phyloP scores from a whole-genome alignment of 2,797 vertebrate species.

The Champsocephalus esox region DNA sequence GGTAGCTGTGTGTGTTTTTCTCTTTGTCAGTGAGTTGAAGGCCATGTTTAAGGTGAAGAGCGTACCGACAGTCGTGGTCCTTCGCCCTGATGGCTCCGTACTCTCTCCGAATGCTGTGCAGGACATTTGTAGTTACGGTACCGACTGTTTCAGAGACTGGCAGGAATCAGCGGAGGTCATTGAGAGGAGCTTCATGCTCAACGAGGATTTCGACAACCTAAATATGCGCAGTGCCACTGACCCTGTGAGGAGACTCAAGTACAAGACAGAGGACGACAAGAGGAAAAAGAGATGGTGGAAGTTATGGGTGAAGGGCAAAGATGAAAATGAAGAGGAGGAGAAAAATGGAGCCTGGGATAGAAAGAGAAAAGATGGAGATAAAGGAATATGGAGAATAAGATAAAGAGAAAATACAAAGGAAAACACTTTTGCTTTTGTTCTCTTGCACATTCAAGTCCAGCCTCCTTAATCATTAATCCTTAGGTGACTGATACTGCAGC shows the following conservation, averaged over 20 bases:
- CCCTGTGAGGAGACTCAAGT: slow-evolving; percentile 87
- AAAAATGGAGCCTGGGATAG: slow-evolving; percentile 45
- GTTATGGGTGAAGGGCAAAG: slow-evolving; percentile 50
- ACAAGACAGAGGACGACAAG: slow-evolving; percentile 86
- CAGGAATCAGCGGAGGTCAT: slow-evolving; percentile 89
- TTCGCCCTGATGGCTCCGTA: slow-evolving; percentile 88
- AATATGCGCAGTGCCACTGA: slow-evolving; percentile 86
- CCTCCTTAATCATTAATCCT: slow-evolving; percentile 9
- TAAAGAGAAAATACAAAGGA: slow-evolving; percentile 17
- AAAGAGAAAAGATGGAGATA: slow-evolving; percentile 47
- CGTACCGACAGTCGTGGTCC: slow-evolving; percentile 88
- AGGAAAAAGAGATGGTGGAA: slow-evolving; percentile 78
- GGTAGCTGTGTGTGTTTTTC: neutral
- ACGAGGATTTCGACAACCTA: slow-evolving; percentile 86
- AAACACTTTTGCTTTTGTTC: slow-evolving; percentile 13
- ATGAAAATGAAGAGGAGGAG: slow-evolving; percentile 34
- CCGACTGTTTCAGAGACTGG: slow-evolving; percentile 89
- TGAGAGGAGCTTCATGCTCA: slow-evolving; percentile 90
- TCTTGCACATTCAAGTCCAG: slow-evolving; percentile 16
- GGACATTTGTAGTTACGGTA: slow-evolving; percentile 85
- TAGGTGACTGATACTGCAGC: slow-evolving; percentile 1
- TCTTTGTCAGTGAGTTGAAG: slow-evolving; percentile 86
- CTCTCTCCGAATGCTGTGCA: slow-evolving; percentile 85
- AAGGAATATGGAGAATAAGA: slow-evolving; percentile 56
- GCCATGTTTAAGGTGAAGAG: slow-evolving; percentile 85